phyloP scores from a whole-genome alignment of 2,113 vertebrate genomes.

The Alethe diademata region DNA sequence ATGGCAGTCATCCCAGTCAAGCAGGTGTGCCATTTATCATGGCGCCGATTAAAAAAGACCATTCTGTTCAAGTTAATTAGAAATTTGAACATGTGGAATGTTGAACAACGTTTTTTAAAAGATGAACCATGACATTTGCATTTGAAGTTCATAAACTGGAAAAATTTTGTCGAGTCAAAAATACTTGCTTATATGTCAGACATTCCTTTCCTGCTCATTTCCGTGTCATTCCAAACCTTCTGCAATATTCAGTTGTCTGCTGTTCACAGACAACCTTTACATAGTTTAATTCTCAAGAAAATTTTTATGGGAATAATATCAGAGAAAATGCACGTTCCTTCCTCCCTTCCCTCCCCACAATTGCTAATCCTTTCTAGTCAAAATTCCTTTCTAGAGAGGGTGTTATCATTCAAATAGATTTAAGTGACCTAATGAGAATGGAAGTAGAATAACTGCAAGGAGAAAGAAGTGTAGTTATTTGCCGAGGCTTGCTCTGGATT shows the following conservation, averaged over 20 bases:
- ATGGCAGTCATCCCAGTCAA: slow-evolving; percentile 52
- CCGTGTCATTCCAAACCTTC: not conserved
- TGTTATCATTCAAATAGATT: not conserved
- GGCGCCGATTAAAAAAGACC: not conserved
- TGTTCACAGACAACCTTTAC: not conserved
- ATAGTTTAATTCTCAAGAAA: not conserved
- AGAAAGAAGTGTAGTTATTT: not conserved
- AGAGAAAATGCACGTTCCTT: not conserved
- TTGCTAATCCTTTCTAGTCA: not conserved
- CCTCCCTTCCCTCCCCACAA: not conserved
- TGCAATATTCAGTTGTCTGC: not conserved
- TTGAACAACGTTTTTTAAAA: not conserved
- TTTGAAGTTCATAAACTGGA: not conserved
- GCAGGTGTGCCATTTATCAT: slow-evolving; percentile 60
- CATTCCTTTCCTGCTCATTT: not conserved
- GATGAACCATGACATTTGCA: not conserved
- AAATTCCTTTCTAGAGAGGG: not conserved
- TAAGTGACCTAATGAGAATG: not conserved
- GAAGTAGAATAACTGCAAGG: not conserved
- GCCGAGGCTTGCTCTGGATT: not conserved
- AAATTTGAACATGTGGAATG: not conserved
- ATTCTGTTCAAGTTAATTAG: slow-evolving; percentile 28
- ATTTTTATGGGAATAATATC: not conserved
- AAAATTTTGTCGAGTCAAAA: not conserved
- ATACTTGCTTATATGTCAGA: not conserved